phyloP scores from a whole-genome alignment of 1,140 invertebrate species.

The Caenorhabditis briggsae region DNA sequence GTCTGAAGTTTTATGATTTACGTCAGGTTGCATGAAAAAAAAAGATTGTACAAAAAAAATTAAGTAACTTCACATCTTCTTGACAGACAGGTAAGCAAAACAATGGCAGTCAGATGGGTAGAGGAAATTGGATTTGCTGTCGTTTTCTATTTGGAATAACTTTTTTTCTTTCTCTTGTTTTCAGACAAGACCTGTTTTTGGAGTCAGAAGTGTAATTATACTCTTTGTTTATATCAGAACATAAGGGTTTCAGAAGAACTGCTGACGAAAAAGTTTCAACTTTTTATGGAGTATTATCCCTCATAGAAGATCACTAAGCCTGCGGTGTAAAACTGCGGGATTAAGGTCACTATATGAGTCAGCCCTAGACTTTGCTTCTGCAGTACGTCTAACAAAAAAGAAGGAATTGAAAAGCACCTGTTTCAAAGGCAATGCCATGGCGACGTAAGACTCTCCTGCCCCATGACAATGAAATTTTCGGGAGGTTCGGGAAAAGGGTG shows the following conservation, averaged over 20 bases:
- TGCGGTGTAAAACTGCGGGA: not conserved
- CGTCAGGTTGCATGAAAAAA: not conserved
- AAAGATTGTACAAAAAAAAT: not conserved
- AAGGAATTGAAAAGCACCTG: slow-evolving; percentile 3
- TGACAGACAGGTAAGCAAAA: not conserved
- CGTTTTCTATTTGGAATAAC: not conserved
- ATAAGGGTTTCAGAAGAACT: not conserved
- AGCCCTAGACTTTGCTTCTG: not conserved
- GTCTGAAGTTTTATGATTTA: not conserved
- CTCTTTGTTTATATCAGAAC: no score
- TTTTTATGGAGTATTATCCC: no score
- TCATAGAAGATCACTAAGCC: no score
- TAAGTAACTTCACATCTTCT: not conserved
- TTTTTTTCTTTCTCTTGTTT: not conserved
- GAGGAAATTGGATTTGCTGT: slow-evolving; percentile 13
- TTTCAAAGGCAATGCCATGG: slow-evolving; percentile 18
- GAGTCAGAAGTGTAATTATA: no score
- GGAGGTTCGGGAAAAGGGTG: not conserved
- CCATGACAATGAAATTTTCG: not conserved
- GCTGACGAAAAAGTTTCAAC: not conserved
- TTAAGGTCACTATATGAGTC: slow-evolving; percentile 37
- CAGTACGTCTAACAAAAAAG: not conserved
- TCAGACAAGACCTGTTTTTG: not conserved
- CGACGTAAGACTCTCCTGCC: not conserved
- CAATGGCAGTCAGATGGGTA: not conserved